Conservation (phyloP, 2,113 vertebrate species). For the Dendropsophus ebraccatus region DNA sequence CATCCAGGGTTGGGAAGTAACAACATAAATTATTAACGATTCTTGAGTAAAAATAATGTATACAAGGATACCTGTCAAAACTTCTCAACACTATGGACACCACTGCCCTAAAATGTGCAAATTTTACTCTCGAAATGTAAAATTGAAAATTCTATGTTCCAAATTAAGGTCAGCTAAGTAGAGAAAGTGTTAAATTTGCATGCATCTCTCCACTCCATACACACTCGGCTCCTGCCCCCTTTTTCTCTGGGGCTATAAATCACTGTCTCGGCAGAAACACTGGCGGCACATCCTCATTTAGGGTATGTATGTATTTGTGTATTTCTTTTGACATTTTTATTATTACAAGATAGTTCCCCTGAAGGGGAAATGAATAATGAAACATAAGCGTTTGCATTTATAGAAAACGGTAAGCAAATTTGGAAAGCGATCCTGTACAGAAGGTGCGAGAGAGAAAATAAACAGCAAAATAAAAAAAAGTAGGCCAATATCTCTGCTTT, state of each 20-base stretch:
- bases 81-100: no score
- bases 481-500: background rate
- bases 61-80: background rate
- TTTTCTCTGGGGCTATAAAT: conserved; percentile 73
- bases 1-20: background rate
- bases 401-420: conserved; percentile 64
- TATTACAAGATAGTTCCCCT: conserved; percentile 74
- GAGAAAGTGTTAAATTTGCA: conserved; percentile 54
- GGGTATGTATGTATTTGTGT: conserved; percentile 74
- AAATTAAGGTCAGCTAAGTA: conserved; percentile 46
- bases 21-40: background rate
- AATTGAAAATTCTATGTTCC: background rate
- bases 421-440: conserved; percentile 51
- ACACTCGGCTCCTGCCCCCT: conserved; percentile 58
- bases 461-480: conserved; percentile 1
- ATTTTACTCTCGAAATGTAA: background rate
- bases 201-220: conserved; percentile 40
- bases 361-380: conserved; percentile 83
- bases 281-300: conserved; percentile 72
- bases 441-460: conserved; percentile 32
- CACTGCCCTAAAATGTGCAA: background rate
- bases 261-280: conserved; percentile 67
- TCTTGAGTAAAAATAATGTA: background rate
- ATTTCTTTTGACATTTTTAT: conserved; percentile 87
- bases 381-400: conserved; percentile 68